Percentiles rank a stretch among this genome's conserved stretches.
Evolutionary conservation across 2,888 invertebrate genomes (phyloP).

Genomic region (Pediacus dermestoides): DNA sequence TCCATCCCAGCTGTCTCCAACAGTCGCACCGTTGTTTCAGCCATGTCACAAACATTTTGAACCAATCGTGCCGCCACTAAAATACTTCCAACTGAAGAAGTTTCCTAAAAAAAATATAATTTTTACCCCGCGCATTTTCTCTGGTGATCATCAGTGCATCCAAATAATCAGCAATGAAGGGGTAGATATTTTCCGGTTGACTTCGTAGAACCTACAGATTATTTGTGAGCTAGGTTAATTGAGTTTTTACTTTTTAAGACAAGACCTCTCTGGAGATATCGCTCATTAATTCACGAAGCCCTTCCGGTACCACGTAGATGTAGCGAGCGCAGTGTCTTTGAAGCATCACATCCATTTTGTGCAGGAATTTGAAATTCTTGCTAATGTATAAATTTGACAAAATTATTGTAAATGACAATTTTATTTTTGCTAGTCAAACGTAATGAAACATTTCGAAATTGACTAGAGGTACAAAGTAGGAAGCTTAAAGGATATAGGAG

Average conservation of each 20-base stretch:
- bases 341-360: conserved; percentile 44
- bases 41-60: conserved; percentile 42
- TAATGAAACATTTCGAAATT: no score
- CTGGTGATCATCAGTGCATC: conserved; percentile 63
- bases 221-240: no score
- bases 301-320: conserved; percentile 59
- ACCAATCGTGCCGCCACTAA: conserved; percentile 44
- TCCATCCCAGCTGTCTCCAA: conserved; percentile 39
- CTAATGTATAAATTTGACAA: no score
- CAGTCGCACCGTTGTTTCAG: conserved; percentile 40
- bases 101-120: conserved; percentile 6
- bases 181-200: conserved; percentile 61
- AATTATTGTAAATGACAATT: no score
- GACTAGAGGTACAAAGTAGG: no score
- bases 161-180: conserved; percentile 67
- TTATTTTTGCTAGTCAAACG: no score
- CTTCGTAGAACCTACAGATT: conserved; percentile 59
- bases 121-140: conserved; percentile 53
- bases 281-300: conserved; percentile 64
- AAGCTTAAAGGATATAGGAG: no score
- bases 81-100: conserved; percentile 11
- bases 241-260: conserved; percentile 5
- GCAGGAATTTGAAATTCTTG: no score
- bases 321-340: conserved; percentile 51
- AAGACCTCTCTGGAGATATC: conserved; percentile 70